These are phyloP conservation scores for Suricata suricatta DNA, from an alignment of 2,113 vertebrate genomes.

Conservation along the genomic window DNA sequence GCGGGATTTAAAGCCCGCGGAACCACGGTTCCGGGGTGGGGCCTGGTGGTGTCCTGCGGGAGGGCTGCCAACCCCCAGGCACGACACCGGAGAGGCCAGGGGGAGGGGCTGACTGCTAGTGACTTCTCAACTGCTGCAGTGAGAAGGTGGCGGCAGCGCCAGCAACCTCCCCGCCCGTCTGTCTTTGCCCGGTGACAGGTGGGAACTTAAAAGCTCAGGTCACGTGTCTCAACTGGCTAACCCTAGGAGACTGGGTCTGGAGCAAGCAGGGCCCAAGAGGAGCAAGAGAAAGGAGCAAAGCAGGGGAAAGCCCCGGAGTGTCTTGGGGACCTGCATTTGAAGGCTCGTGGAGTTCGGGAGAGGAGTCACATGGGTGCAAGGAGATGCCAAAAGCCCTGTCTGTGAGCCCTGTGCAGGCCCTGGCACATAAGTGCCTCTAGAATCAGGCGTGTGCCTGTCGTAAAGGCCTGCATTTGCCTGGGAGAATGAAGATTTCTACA, in stretches of 20 bases:
- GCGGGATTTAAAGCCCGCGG: neutral
- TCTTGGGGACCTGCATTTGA: neutral
- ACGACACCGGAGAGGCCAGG: neutral
- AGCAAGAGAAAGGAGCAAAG: neutral
- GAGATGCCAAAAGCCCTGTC: neutral
- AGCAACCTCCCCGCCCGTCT: neutral
- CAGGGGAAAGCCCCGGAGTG: neutral
- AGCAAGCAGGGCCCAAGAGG: neutral
- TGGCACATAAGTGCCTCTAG: neutral
- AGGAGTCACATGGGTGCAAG: neutral
- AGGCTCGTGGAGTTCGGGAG: neutral
- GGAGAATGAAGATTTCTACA: neutral
- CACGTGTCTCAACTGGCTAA: slow-evolving; percentile 37
- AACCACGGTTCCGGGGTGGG: neutral
- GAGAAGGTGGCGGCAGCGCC: neutral
- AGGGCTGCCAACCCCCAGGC: neutral
- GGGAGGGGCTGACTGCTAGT: slow-evolving; percentile 21
- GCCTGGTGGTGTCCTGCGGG: neutral
- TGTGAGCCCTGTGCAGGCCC: neutral
- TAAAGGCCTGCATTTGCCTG: neutral
- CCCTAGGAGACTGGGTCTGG: slow-evolving; percentile 25
- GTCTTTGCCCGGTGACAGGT: slow-evolving; percentile 20
- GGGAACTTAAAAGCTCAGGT: slow-evolving; percentile 45
- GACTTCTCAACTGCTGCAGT: neutral
- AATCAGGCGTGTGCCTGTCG: neutral